Conservation (phyloP, 2,113 vertebrate genomes). For the Anarhynchus alexandrinus region DNA sequence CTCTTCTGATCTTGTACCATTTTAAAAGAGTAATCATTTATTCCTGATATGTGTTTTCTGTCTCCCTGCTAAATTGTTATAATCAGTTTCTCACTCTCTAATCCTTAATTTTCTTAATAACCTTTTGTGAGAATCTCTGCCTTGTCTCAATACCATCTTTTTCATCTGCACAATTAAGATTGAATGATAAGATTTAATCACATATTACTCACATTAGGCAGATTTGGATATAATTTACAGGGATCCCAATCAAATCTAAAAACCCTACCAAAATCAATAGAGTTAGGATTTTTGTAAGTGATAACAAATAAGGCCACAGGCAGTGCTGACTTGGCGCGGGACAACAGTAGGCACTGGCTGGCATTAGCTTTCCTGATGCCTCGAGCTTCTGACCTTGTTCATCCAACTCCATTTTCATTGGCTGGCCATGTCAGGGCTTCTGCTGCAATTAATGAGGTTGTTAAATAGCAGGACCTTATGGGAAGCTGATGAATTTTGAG, state of each 20-base stretch:
- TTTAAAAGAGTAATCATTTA: neutral
- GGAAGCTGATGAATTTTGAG: neutral
- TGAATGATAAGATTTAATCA: slow-evolving; percentile 26
- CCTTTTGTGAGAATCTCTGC: neutral
- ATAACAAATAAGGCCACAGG: neutral
- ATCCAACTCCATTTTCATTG: neutral
- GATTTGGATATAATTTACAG: slow-evolving; percentile 3
- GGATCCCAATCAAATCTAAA: neutral
- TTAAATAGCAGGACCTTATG: neutral
- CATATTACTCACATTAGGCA: neutral
- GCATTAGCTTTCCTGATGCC: neutral
- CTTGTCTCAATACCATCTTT: slow-evolving; percentile 41
- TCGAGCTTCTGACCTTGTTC: neutral
- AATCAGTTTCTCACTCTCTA: neutral
- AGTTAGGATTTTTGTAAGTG: neutral
- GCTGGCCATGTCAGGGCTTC: neutral
- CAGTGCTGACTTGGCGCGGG: neutral
- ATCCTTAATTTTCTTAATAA: slow-evolving; percentile 40
- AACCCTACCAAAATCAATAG: neutral
- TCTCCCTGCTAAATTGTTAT: neutral
- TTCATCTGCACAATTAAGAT: slow-evolving; percentile 38
- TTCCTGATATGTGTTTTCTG: neutral
- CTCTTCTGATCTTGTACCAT: neutral
- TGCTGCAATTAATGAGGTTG: neutral
- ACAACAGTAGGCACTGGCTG: neutral